Conservation (phyloP, 2,113 vertebrate species). For the Engystomops pustulosus region DNA sequence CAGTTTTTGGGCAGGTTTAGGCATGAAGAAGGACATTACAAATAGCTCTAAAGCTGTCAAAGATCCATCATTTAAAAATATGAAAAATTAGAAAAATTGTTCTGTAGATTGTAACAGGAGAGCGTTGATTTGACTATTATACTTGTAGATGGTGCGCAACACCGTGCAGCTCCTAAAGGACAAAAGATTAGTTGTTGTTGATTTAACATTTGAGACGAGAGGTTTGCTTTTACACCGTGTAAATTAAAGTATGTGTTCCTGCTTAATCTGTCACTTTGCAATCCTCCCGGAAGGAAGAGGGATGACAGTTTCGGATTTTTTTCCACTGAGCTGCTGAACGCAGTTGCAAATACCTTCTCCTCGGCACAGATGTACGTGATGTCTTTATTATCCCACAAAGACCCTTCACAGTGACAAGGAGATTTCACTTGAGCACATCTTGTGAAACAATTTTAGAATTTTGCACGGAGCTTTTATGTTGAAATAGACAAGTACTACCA, state of each 20-base stretch:
- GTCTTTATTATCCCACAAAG: conserved; percentile 48
- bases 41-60: no score
- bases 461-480: not conserved
- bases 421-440: conserved; percentile 28
- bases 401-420: conserved; percentile 20
- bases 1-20: no score
- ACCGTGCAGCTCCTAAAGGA: not conserved
- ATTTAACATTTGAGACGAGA: not conserved
- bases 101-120: no score
- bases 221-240: conserved; percentile 22
- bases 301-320: conserved; percentile 37
- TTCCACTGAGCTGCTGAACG: conserved; percentile 30
- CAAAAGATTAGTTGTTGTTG: conserved; percentile 3
- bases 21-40: no score
- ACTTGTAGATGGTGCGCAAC: not conserved
- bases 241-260: conserved; percentile 41
- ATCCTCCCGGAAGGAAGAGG: conserved; percentile 36
- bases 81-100: no score
- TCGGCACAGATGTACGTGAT: conserved; percentile 24
- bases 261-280: conserved; percentile 20
- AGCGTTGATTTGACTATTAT: not conserved
- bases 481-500: not conserved
- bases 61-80: no score
- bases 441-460: conserved; percentile 40
- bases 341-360: conserved; percentile 26